phyloP scores from a whole-genome alignment of 2,113 vertebrate genomes.

The Butorides virescens region DNA sequence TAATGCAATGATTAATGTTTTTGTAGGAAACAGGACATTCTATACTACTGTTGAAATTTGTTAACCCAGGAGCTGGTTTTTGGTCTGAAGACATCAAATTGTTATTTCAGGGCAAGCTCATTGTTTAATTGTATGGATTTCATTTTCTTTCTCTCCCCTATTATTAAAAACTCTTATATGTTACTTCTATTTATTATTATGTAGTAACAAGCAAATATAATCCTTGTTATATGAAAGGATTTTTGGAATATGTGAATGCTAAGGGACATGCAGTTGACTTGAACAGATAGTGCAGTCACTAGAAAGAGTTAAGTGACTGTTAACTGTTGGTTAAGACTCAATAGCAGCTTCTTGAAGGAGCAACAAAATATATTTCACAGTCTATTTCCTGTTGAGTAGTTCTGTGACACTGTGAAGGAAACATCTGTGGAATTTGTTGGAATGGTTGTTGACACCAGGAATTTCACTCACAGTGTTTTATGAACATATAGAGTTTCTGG shows the following conservation, averaged over 20 bases:
- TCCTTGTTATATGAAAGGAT: not conserved
- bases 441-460: not conserved
- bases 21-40: not conserved
- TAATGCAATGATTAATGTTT: not conserved
- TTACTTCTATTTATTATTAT: not conserved
- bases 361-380: not conserved
- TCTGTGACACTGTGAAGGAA: not conserved
- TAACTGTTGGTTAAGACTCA: not conserved
- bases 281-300: not conserved
- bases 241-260: not conserved
- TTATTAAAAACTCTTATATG: not conserved
- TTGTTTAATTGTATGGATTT: not conserved
- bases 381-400: not conserved
- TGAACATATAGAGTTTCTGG: not conserved
- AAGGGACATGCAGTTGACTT: not conserved
- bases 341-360: not conserved
- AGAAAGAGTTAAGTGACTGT: not conserved
- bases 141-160: not conserved
- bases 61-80: not conserved
- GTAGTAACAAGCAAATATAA: not conserved
- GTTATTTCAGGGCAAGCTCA: not conserved
- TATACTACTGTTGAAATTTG: not conserved
- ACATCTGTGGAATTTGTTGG: not conserved
- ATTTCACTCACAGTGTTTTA: not conserved
- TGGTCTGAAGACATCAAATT: not conserved